Evolutionary conservation across 1,140 invertebrate genomes (phyloP).

Genomic region (Diploscapter pachys): DNA sequence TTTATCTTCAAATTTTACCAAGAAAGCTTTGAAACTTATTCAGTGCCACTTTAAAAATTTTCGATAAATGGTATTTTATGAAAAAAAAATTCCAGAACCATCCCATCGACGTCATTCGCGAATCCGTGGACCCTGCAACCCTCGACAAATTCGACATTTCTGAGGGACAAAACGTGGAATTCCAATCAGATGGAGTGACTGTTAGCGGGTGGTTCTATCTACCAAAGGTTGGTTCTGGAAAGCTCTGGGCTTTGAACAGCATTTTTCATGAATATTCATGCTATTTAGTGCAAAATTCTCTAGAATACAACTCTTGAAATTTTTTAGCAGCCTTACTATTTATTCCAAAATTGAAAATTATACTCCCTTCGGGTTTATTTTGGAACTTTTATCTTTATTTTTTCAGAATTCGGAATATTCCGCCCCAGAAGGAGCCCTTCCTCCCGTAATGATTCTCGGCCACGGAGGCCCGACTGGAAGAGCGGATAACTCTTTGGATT

Average conservation of each 20-base stretch:
- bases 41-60: too few relatives aligned
- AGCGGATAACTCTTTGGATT: conserved; percentile 47
- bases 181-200: conserved; percentile 50
- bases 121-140: conserved; percentile 29
- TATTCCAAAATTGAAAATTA: not conserved
- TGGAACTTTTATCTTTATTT: not conserved
- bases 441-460: conserved; percentile 59
- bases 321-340: not conserved
- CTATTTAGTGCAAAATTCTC: not conserved
- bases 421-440: conserved; percentile 52
- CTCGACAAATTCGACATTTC: conserved; percentile 58
- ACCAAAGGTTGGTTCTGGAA: conserved; percentile 43
- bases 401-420: conserved; percentile 57
- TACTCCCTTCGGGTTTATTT: not conserved
- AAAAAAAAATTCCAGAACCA: not conserved
- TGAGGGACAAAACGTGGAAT: conserved; percentile 54
- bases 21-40: too few relatives aligned
- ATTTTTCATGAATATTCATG: not conserved
- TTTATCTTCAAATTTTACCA: too few relatives aligned
- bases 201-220: conserved; percentile 59
- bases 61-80: too few relatives aligned
- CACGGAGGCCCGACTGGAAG: conserved; percentile 61
- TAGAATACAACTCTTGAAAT: not conserved
- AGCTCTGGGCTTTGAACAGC: not conserved
- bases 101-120: conserved; percentile 21